Evolutionary conservation across 1,140 invertebrate species (phyloP).

Genomic region (Galendromus occidentalis): DNA sequence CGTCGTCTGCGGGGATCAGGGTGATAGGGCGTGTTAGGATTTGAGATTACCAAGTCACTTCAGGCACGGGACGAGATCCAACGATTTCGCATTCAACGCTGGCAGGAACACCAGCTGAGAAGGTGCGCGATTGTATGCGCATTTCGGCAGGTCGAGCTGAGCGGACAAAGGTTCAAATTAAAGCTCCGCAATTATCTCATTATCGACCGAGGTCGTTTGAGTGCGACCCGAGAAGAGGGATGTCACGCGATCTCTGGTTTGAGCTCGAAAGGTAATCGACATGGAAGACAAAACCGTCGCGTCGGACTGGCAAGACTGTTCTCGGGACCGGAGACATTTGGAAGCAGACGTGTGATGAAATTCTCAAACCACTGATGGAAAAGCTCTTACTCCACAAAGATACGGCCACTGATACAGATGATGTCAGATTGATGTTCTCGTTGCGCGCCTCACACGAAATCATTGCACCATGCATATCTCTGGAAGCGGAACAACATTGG

Average conservation of each 20-base stretch:
- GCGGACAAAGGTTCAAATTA: neutral
- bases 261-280: too few relatives aligned
- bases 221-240: too few relatives aligned
- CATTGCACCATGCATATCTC: neutral
- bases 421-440: neutral
- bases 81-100: slow-evolving; percentile 7
- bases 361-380: too few relatives aligned
- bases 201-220: too few relatives aligned
- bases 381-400: neutral
- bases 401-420: neutral
- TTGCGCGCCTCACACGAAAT: neutral
- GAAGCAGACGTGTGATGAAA: too few relatives aligned
- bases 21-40: too few relatives aligned
- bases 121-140: slow-evolving; percentile 7
- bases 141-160: neutral
- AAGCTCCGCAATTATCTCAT: neutral
- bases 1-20: too few relatives aligned
- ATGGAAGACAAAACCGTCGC: too few relatives aligned
- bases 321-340: too few relatives aligned
- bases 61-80: neutral
- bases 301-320: too few relatives aligned
- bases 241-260: too few relatives aligned
- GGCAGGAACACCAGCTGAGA: neutral
- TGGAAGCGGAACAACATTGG: neutral
- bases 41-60: neutral